Conservation (phyloP, 2,113 vertebrate genomes). For the Aramus guarauna region DNA sequence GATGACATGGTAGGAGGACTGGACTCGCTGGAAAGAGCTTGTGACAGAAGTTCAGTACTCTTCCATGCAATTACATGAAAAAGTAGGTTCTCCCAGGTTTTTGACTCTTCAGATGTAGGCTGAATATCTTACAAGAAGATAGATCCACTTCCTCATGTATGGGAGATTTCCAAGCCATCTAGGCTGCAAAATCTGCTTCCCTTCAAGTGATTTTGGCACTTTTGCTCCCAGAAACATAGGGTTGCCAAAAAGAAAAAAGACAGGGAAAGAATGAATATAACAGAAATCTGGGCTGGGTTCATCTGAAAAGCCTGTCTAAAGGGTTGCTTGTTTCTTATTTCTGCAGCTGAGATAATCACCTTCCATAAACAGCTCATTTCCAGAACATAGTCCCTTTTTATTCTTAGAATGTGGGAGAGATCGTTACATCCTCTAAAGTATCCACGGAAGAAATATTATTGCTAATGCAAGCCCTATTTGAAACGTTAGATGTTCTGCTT, state of each 20-base stretch:
- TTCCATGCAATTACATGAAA: not conserved
- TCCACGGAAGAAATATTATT: not conserved
- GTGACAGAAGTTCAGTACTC: not conserved
- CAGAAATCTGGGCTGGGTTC: not conserved
- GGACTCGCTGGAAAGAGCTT: not conserved
- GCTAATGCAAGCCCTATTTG: not conserved
- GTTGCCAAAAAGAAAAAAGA: constrained; percentile 18
- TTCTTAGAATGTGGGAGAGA: not conserved
- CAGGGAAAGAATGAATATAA: not conserved
- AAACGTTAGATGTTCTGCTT: not conserved
- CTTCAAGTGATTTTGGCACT: constrained; percentile 44
- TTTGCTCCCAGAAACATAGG: constrained; percentile 8
- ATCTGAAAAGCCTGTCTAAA: not conserved
- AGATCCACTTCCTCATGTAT: not conserved
- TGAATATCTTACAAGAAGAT: not conserved
- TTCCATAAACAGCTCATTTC: not conserved
- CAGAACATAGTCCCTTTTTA: not conserved
- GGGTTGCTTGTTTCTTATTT: not conserved
- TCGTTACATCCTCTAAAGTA: not conserved
- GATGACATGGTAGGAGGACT: not conserved
- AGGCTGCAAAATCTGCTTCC: constrained; percentile 47
- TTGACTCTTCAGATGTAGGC: not conserved
- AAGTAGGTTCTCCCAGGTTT: not conserved
- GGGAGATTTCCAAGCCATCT: constrained; percentile 21
- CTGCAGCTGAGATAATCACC: constrained; percentile 12